Conservation (phyloP, 1,140 invertebrate species). For the Anagrus nilaparvatae region DNA sequence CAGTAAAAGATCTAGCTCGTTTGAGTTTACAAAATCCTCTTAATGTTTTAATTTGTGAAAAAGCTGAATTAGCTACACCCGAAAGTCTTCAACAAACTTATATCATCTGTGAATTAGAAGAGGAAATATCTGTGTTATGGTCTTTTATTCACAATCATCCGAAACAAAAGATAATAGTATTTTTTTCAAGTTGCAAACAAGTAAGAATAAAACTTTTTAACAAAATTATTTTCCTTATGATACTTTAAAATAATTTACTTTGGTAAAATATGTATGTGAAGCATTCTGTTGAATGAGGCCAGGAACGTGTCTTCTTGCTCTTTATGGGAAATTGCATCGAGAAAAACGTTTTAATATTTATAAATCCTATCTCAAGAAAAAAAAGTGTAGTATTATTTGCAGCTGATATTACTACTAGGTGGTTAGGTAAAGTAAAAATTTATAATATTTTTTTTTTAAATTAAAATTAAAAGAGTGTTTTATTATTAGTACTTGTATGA, state of each 20-base stretch:
- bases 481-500: not conserved
- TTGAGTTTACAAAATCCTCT: constrained; percentile 83
- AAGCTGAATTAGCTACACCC: constrained; percentile 66
- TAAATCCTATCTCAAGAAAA: constrained; percentile 80
- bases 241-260: no score
- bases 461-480: not conserved
- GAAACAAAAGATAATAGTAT: constrained; percentile 87
- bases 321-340: constrained; percentile 91
- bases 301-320: constrained; percentile 68
- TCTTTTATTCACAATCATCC: constrained; percentile 90
- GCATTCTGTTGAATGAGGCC: constrained; percentile 79
- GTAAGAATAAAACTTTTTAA: no score
- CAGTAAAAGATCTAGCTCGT: constrained; percentile 76
- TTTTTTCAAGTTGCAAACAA: constrained; percentile 94
- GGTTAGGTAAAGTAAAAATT: constrained; percentile 51
- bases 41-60: constrained; percentile 86
- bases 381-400: constrained; percentile 84
- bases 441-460: not conserved
- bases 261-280: constrained; percentile 83
- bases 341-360: constrained; percentile 81
- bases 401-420: constrained; percentile 93
- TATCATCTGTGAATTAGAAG: constrained; percentile 77
- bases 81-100: constrained; percentile 80
- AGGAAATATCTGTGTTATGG: constrained; percentile 89
- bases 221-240: no score